phyloP scores from a whole-genome alignment of 2,888 invertebrate genomes.

The Epinotia bilunana region DNA sequence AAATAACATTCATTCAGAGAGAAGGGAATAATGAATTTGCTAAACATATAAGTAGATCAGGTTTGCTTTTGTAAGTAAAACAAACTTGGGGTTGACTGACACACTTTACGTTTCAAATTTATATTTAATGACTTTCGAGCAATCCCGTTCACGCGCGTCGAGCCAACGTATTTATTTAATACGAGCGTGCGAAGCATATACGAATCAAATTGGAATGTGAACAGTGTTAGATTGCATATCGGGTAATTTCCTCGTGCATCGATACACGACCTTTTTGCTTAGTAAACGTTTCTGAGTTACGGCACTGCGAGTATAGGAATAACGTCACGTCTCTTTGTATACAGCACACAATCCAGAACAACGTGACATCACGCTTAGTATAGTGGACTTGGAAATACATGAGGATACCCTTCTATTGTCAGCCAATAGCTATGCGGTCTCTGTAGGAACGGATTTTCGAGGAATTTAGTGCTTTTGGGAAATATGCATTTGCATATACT shows the following conservation, averaged over 20 bases:
- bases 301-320: background rate
- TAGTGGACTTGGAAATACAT: constrained; percentile 19
- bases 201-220: no score
- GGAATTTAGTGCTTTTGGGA: background rate
- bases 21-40: no score
- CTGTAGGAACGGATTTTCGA: background rate
- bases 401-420: constrained; percentile 12
- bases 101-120: no score
- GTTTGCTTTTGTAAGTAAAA: no score
- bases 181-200: no score
- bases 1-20: background rate
- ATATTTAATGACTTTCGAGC: no score
- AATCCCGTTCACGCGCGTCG: no score
- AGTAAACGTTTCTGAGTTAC: background rate
- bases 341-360: constrained; percentile 4
- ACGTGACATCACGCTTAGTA: constrained; percentile 2
- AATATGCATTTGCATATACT: background rate
- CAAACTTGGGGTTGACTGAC: no score
- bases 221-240: background rate
- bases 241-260: background rate
- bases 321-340: constrained; percentile 22
- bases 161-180: no score
- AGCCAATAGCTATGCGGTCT: constrained; percentile 6
- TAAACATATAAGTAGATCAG: no score
- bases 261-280: background rate